Base-by-base conservation (phyloP, 2,888 invertebrate genomes). In the Ethmia dodecea region DNA sequence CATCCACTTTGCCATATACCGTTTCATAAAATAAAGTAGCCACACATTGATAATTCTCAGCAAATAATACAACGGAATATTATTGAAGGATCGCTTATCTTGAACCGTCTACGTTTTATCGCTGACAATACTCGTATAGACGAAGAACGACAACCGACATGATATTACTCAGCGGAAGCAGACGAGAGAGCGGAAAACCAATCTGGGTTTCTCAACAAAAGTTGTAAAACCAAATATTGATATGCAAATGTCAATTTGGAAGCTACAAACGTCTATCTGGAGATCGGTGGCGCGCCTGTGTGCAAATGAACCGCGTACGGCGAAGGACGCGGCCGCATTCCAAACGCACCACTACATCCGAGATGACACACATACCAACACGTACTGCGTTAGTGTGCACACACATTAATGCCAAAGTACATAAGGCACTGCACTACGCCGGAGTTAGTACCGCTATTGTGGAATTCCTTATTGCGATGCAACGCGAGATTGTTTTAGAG, bases 321-420 rank as follows among this genome's bases (percentile, higher is more conserved):
- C 78, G 83, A 84, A 84, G 84, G 84, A 84, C 84, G 81, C 71
- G 83, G 71, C 81, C 84, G 83, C 84, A 84, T 84, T 84, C 84
- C 84, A 52, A 59, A 52, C 68, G 58, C 73, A 72, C 76, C 60
- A 71, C 65, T 60, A 72, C 77, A 73, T 49, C 47, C 61, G 63
- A 69, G 69, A 70, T 73, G 78, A 65, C 79, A 75, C 70, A 79
- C 76, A 80, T 80, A 78, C 75, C 73, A 49, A 69, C 70, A 69
- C 69, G 74, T 65, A 53, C 51, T 58, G 64, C 56, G 52, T 47
- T 45, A 40, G 49, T 42, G 39, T 53, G 52, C 56, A 60, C 43
- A 55, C 28, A 43, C 60, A 58, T 65, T 67, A 67, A 63, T 60
- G 55, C 56, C 61, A 58, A 62, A 66, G 63, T 69, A 69, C 66